Evolutionary conservation across 2,113 vertebrate genomes (phyloP).

Genomic region (Otolemur garnettii): DNA sequence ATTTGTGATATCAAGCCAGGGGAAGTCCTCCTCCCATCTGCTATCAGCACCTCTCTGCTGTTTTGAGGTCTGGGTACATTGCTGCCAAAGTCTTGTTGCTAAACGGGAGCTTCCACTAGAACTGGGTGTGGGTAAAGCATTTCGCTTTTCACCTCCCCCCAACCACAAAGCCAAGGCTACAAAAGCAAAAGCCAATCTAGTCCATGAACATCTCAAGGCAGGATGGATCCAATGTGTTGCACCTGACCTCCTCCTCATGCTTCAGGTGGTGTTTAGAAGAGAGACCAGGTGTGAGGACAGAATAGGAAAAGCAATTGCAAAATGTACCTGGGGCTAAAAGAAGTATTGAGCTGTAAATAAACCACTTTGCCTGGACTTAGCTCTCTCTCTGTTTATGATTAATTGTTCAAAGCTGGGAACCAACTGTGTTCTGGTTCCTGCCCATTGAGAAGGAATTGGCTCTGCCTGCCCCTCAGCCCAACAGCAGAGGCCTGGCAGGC

Average conservation of each 20-base stretch:
- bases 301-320: conserved; percentile 59
- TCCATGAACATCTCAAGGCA: neutral
- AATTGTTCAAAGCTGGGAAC: neutral
- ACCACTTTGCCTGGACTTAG: conserved; percentile 13
- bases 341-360: conserved; percentile 54
- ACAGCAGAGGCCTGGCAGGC: conserved; percentile 51
- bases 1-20: neutral
- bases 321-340: conserved; percentile 52
- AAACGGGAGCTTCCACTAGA: neutral
- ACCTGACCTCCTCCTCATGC: neutral
- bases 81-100: neutral
- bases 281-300: neutral
- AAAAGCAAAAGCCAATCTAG: neutral
- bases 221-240: conserved; percentile 24
- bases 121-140: neutral
- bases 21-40: neutral
- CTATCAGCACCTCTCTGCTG: neutral
- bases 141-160: neutral
- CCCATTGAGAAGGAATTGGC: neutral
- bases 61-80: neutral
- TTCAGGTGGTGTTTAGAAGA: neutral
- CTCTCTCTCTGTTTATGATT: neutral
- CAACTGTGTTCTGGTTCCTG: conserved; percentile 57
- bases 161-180: neutral
- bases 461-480: neutral